Conservation (phyloP, 2,888 invertebrate genomes). For the Diarsia dahlii region DNA sequence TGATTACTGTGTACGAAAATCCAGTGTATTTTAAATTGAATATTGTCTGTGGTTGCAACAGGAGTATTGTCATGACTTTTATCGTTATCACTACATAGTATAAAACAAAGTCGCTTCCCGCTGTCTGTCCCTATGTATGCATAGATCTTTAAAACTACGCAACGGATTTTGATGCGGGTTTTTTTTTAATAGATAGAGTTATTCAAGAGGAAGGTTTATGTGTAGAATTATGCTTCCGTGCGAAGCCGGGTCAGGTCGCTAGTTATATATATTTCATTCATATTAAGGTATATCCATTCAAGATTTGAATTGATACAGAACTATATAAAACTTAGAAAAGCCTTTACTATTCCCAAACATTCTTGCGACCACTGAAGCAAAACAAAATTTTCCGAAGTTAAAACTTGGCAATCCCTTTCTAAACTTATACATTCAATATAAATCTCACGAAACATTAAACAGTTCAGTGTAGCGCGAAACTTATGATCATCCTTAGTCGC, state of each 20-base stretch:
- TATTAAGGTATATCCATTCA: not conserved
- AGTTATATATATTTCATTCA: not conserved
- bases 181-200: too few relatives aligned
- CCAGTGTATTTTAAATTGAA: not conserved
- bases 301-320: not conserved
- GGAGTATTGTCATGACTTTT: not conserved
- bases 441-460: slow-evolving; percentile 43
- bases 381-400: not conserved
- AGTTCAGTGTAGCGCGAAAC: slow-evolving; percentile 35
- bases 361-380: not conserved
- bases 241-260: too few relatives aligned
- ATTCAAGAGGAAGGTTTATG: too few relatives aligned
- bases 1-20: not conserved
- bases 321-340: not conserved
- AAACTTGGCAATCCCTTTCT: not conserved
- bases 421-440: slow-evolving; percentile 29
- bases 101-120: too few relatives aligned
- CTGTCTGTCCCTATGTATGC: too few relatives aligned
- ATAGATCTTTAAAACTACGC: too few relatives aligned
- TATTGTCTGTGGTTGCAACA: not conserved
- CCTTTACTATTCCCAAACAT: not conserved
- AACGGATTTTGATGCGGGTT: too few relatives aligned
- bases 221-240: too few relatives aligned
- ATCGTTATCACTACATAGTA: not conserved
- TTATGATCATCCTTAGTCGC: slow-evolving; percentile 34